These are phyloP conservation scores for Tigriopus californicus DNA, from an alignment of 2,888 invertebrate species.

Conservation along the genomic window DNA sequence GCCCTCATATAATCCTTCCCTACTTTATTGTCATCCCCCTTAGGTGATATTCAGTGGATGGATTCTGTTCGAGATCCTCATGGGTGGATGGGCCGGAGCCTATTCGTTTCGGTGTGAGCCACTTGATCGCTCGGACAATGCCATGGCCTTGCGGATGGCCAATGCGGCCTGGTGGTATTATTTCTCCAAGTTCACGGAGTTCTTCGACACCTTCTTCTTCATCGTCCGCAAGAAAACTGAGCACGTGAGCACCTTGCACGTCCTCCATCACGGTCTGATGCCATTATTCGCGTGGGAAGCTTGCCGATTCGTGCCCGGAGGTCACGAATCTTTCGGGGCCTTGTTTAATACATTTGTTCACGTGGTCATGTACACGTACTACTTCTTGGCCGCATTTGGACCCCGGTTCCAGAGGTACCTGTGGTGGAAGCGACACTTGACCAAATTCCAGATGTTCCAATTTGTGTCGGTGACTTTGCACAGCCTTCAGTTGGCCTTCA, in stretches of 20 bases:
- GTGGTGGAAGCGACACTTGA: constrained; percentile 22
- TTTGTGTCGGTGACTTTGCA: constrained; percentile 15
- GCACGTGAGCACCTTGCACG: constrained; percentile 19
- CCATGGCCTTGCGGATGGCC: not conserved
- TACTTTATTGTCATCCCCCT: not conserved
- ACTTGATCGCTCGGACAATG: not conserved
- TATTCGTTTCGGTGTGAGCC: not conserved
- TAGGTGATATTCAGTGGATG: not conserved
- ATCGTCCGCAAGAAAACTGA: constrained; percentile 19
- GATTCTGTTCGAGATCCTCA: not conserved
- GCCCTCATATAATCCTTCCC: not conserved
- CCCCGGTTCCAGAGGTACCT: constrained; percentile 19
- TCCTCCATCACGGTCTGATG: constrained; percentile 19
- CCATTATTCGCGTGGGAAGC: constrained; percentile 18
- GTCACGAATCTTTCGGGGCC: constrained; percentile 20
- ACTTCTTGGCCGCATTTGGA: constrained; percentile 19
- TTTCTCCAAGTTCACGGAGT: constrained; percentile 18
- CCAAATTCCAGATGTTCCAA: constrained; percentile 20
- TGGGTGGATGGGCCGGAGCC: constrained; percentile 1
- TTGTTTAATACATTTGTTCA: constrained; percentile 21
- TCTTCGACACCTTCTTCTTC: constrained; percentile 19
- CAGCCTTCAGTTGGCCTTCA: not conserved
- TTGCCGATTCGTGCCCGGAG: constrained; percentile 18
- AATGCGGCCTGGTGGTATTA: constrained; percentile 15
- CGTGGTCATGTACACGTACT: constrained; percentile 19